phyloP scores from a whole-genome alignment of 2,113 vertebrate species.

The Perca schrenkii region DNA sequence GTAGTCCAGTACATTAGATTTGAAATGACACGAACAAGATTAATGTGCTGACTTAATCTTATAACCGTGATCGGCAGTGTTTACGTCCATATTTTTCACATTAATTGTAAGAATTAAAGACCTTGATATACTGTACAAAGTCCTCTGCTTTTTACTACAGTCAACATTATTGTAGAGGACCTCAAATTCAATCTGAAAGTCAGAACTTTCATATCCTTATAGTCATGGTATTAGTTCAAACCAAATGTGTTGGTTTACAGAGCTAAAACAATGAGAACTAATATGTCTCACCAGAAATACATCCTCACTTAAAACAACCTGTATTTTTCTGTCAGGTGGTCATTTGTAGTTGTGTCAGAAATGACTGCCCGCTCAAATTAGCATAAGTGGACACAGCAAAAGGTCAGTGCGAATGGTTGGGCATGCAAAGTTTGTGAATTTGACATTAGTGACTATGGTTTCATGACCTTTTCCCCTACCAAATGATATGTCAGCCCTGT shows the following conservation, averaged over 20 bases:
- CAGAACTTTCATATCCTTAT: not conserved
- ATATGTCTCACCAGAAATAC: not conserved
- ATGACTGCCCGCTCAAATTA: not conserved
- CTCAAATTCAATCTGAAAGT: not conserved
- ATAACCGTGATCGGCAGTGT: not conserved
- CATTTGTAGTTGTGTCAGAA: not conserved
- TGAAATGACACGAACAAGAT: not conserved
- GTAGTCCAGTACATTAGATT: too few relatives aligned
- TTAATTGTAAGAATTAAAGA: not conserved
- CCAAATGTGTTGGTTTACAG: not conserved
- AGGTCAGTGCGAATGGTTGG: not conserved
- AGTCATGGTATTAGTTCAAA: not conserved
- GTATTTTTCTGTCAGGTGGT: not conserved
- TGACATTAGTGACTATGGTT: not conserved
- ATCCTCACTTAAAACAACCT: not conserved
- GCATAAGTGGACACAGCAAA: not conserved
- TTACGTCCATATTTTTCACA: not conserved
- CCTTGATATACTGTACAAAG: not conserved
- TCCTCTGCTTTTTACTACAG: too few relatives aligned
- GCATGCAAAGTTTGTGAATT: not conserved
- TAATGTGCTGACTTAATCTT: not conserved
- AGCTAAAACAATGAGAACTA: not conserved
- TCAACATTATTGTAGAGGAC: not conserved
- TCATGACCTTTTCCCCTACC: not conserved
- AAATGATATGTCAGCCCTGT: not conserved